Base-by-base conservation (phyloP, 1,140 invertebrate genomes). In the Dinothrombium tinctorium region DNA sequence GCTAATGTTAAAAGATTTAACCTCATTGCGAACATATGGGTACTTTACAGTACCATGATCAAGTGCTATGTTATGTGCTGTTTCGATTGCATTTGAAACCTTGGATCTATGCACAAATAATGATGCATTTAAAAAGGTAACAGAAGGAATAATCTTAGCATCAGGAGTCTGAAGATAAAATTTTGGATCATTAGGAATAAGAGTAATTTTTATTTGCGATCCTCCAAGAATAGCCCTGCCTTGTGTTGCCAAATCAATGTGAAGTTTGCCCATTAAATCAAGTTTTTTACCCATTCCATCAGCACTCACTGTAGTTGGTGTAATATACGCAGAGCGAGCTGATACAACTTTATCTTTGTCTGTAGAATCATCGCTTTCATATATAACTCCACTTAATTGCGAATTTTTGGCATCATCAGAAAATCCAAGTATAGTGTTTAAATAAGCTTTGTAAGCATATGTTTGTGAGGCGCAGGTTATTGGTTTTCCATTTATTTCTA, bases 231-330 rank as follows among this genome's bases (percentile, higher is more conserved):
- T 20, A 31, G 38, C 48, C 29, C 36, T 38, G 0, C 24, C 33
- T 35, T 49, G 46, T 4, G 19, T 15, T 33, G 44, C 45, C 8
- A 54, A 15, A 25, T 50, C 48, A 21, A 20, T 14, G 14, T 47
- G 36, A 2, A 42, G 37, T 36, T 45, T 45, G 9, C 51, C 51
- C 4, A 47, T 33, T 8, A 56, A 1, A 37, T 55, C 50, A 44
- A 54, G 44, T n/a, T 29, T 17, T 32, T 14, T 25, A 17, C 41
- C 45, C 37, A 47, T 47, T n/a, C n/a, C n/a, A n/a, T n/a, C n/a
- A n/a, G n/a, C n/a, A n/a, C n/a, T n/a, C n/a, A n/a, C n/a, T n/a
- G n/a, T n/a, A n/a, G n/a, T n/a, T n/a, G n/a, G n/a, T n/a, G n/a
- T n/a, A n/a, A n/a, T n/a, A n/a, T n/a, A n/a, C n/a, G n/a, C n/a